Percentiles rank a stretch among this genome's conserved stretches.
phyloP scores from a whole-genome alignment of 2,113 vertebrate genomes.

The Corynorhinus townsendii region DNA sequence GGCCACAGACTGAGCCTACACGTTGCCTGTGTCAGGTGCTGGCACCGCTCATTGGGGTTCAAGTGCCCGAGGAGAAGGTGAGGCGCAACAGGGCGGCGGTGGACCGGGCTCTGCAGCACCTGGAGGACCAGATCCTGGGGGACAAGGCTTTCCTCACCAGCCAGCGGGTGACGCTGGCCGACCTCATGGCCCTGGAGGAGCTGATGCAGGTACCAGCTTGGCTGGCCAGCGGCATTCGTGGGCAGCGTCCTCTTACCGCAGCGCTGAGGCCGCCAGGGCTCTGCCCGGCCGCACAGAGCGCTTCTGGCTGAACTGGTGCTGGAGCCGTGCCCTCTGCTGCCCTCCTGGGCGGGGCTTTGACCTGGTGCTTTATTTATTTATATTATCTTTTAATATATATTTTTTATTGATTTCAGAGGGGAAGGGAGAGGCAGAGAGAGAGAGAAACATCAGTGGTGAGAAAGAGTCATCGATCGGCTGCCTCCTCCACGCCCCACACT shows the following conservation, averaged over 20 bases:
- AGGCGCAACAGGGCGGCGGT: background rate
- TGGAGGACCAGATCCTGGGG: slow-evolving; percentile 45
- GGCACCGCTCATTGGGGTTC: background rate
- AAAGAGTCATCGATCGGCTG: no score
- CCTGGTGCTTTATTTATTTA: no score
- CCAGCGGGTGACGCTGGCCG: slow-evolving; percentile 9
- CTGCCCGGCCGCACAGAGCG: background rate
- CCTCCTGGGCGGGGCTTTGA: background rate
- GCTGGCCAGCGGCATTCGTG: background rate
- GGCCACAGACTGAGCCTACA: background rate
- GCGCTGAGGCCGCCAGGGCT: background rate
- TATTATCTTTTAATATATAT: no score
- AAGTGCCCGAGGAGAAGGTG: slow-evolving; percentile 41
- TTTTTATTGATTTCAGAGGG: no score
- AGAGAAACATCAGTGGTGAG: no score
- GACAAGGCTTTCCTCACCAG: slow-evolving; percentile 22
- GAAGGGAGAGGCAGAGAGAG: no score
- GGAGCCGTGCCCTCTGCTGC: background rate
- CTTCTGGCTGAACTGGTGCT: background rate
- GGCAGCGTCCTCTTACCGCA: background rate
- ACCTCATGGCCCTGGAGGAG: slow-evolving; percentile 43
- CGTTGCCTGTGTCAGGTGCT: slow-evolving; percentile 2
- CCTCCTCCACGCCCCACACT: no score
- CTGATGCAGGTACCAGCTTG: slow-evolving; percentile 15
- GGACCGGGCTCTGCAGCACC: background rate